Evolutionary conservation across 2,888 invertebrate genomes (phyloP).

Genomic region (Phoronis australis): DNA sequence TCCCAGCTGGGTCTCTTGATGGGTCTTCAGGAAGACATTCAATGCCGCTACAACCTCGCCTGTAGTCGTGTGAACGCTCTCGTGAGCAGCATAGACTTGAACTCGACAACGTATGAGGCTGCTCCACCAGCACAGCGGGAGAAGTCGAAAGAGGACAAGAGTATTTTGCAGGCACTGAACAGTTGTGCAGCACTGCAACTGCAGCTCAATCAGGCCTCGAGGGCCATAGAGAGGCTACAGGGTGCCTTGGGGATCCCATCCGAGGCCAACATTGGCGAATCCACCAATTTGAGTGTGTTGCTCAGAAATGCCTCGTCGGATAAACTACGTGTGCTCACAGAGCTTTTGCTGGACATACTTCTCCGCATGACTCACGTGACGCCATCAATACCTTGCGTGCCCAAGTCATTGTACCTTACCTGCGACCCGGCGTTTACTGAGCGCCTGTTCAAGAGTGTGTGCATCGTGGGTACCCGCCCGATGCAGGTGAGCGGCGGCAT

Average conservation of each 20-base stretch:
- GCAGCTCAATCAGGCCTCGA: slow-evolving; percentile 73
- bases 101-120: too few species aligned
- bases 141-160: slow-evolving; percentile 55
- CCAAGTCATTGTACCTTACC: slow-evolving; percentile 32
- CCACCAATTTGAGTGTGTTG: slow-evolving; percentile 52
- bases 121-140: slow-evolving; percentile 53
- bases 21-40: slow-evolving; percentile 72
- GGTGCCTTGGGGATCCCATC: slow-evolving; percentile 54
- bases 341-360: slow-evolving; percentile 75
- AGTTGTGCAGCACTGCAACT: slow-evolving; percentile 85
- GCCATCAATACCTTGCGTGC: slow-evolving; percentile 52
- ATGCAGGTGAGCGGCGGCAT: slow-evolving; percentile 61
- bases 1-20: slow-evolving; percentile 61
- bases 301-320: slow-evolving; percentile 66
- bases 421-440: slow-evolving; percentile 52
- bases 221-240: slow-evolving; percentile 65
- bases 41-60: slow-evolving; percentile 75
- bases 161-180: slow-evolving; percentile 59
- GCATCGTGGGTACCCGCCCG: slow-evolving; percentile 72
- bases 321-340: slow-evolving; percentile 75
- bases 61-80: slow-evolving; percentile 77
- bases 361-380: slow-evolving; percentile 53
- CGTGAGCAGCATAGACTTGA: slow-evolving; percentile 52
- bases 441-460: slow-evolving; percentile 66
- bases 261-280: slow-evolving; percentile 13